These are phyloP conservation scores for Maccullochella peelii DNA, from an alignment of 2,113 vertebrate species.

Conservation along the genomic window DNA sequence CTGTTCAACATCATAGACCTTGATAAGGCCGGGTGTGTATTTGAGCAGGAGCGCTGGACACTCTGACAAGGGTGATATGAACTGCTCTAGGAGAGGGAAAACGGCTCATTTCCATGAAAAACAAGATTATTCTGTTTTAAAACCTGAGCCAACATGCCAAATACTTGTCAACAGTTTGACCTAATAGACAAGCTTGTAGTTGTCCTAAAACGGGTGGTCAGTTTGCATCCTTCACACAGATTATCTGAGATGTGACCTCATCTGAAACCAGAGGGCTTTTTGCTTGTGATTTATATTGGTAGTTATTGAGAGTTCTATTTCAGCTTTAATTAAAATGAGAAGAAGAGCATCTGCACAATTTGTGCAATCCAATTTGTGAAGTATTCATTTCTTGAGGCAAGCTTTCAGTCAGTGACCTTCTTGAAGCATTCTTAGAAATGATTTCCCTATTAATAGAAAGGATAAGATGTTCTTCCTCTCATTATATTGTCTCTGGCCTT, in stretches of 20 bases:
- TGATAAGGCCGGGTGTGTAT: neutral
- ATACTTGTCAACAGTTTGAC: neutral
- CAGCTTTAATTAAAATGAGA: neutral
- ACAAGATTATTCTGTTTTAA: neutral
- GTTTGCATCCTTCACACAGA: neutral
- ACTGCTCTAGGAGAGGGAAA: neutral
- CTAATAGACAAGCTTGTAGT: neutral
- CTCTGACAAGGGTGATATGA: neutral
- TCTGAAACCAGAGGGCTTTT: neutral
- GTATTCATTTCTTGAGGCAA: neutral
- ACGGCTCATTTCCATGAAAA: neutral
- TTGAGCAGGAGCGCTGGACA: neutral
- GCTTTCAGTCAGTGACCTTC: constrained; percentile 25
- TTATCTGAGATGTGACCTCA: neutral
- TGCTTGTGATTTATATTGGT: neutral
- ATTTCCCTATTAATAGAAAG: neutral
- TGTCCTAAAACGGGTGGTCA: neutral
- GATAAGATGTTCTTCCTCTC: neutral
- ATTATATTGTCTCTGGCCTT: neutral
- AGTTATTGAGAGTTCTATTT: constrained; percentile 3
- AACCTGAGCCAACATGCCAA: neutral
- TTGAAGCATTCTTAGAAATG: neutral
- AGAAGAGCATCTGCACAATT: neutral
- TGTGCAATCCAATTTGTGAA: no score
- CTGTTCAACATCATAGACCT: neutral